Evolutionary conservation across 2,113 vertebrate genomes (phyloP).

Genomic region (Balaenoptera acutorostrata): DNA sequence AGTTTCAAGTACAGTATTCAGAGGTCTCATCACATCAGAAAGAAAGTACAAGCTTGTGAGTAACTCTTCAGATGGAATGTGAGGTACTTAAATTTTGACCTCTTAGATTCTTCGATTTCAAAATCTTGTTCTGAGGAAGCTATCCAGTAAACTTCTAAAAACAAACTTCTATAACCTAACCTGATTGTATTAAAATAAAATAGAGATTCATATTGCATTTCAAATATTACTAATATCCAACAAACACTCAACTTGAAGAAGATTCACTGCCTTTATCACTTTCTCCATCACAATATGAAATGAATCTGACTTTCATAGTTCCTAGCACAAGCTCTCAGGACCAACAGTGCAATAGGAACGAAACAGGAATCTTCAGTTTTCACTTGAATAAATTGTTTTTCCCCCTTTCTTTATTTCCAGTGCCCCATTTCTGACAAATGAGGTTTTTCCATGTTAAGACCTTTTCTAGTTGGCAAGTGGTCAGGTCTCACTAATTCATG

Average conservation of each 20-base stretch:
- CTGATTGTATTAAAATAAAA: background rate
- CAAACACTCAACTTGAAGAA: background rate
- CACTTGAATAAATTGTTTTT: background rate
- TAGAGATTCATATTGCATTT: background rate
- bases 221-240: background rate
- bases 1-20: background rate
- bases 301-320: background rate
- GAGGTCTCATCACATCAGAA: background rate
- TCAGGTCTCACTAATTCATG: slow-evolving; percentile 9
- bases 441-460: background rate
- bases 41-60: background rate
- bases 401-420: background rate
- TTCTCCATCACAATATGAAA: background rate
- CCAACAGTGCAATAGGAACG: background rate
- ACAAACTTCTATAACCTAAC: background rate
- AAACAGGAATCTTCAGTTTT: background rate
- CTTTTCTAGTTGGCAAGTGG: background rate
- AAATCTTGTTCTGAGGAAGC: slow-evolving; percentile 5
- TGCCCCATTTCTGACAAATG: background rate
- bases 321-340: background rate
- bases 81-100: background rate
- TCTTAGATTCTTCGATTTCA: background rate
- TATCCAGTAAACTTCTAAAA: background rate
- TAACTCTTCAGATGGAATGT: background rate
- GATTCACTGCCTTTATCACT: background rate